These are phyloP conservation scores for Rhagonycha lutea DNA, from an alignment of 2,888 invertebrate species.

Conservation along the genomic window DNA sequence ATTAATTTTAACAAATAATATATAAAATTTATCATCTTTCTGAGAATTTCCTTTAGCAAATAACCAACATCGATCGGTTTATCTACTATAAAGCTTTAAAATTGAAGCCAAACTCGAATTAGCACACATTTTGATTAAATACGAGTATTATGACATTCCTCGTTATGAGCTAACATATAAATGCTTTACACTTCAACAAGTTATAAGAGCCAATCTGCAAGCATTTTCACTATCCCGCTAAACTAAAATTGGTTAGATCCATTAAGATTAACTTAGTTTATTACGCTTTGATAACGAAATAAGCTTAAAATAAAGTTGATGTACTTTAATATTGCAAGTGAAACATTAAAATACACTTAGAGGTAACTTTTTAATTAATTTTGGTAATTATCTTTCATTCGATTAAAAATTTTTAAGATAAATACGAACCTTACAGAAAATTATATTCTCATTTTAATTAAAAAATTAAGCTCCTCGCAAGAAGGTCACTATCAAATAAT, in stretches of 20 bases:
- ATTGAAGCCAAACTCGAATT: not conserved
- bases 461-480: not conserved
- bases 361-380: conserved; percentile 28
- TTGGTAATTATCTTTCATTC: conserved; percentile 26
- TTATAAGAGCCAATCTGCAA: conserved; percentile 10
- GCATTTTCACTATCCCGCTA: conserved; percentile 5
- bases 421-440: not conserved
- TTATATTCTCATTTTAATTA: not conserved
- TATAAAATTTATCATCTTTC: too few relatives aligned
- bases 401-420: not conserved
- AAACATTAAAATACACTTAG: conserved; percentile 32
- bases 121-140: not conserved
- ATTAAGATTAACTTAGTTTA: conserved; percentile 27
- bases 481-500: not conserved
- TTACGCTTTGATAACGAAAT: conserved; percentile 27
- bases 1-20: too few relatives aligned
- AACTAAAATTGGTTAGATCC: conserved; percentile 26
- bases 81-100: not conserved
- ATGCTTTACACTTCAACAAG: conserved; percentile 11
- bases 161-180: not conserved
- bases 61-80: not conserved
- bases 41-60: not conserved
- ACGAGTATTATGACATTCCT: not conserved
- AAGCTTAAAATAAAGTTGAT: conserved; percentile 31
- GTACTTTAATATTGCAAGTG: conserved; percentile 27